phyloP scores from a whole-genome alignment of 1,140 invertebrate species.

The Bombus turneri region DNA sequence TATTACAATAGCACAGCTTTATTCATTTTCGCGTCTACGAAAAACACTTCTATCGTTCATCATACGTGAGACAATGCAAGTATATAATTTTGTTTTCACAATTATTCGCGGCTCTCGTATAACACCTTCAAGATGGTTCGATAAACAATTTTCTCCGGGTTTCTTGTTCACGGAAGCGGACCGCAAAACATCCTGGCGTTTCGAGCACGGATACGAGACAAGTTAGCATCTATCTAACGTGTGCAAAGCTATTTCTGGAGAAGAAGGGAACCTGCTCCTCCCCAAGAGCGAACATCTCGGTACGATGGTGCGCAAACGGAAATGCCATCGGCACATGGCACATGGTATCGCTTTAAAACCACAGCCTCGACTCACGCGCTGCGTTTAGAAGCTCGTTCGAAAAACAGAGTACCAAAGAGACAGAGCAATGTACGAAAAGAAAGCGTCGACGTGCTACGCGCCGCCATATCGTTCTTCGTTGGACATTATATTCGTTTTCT shows the following conservation, averaged over 20 bases:
- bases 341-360: slow-evolving; percentile 45
- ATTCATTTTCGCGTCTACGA: background rate
- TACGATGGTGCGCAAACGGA: background rate
- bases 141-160: background rate
- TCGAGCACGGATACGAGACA: slow-evolving; percentile 34
- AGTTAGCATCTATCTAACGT: slow-evolving; percentile 50
- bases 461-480: background rate
- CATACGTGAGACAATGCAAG: too few species aligned
- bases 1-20: background rate
- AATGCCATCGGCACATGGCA: slow-evolving; percentile 41
- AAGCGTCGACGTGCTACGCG: background rate
- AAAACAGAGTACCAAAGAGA: background rate
- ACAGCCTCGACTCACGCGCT: slow-evolving; percentile 23
- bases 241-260: slow-evolving; percentile 60
- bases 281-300: slow-evolving; percentile 20
- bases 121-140: too few species aligned
- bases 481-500: slow-evolving; percentile 8
- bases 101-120: background rate
- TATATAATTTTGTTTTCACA: too few species aligned
- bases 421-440: background rate
- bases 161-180: background rate
- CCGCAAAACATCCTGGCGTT: slow-evolving; percentile 8
- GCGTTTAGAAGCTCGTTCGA: slow-evolving; percentile 33
- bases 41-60: too few species aligned
- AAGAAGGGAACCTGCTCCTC: slow-evolving; percentile 34